Conservation (phyloP, 2,888 invertebrate species). For the Lithophane leautieri region DNA sequence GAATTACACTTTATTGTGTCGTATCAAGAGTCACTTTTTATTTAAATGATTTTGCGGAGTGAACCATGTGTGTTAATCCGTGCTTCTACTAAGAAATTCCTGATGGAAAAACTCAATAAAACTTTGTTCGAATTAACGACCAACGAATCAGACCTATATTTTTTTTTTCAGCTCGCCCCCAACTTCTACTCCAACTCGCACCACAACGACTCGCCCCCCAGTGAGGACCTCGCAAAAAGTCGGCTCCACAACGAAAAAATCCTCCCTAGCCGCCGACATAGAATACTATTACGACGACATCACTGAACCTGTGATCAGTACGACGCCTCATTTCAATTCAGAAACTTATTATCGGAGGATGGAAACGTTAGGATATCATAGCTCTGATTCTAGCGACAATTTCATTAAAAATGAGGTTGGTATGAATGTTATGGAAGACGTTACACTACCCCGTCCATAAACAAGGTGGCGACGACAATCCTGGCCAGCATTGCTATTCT, state of each 20-base stretch:
- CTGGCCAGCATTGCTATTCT: no score
- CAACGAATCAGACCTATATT: no score
- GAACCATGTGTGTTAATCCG: no score
- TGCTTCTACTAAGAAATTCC: no score
- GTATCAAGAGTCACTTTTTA: no score
- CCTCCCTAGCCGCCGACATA: rapidly evolving
- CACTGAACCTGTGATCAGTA: rapidly evolving
- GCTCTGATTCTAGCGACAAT: slow-evolving; percentile 57
- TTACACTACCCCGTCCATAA: neutral
- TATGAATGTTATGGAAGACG: neutral
- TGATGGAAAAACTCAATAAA: no score
- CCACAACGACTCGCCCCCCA: neutral
- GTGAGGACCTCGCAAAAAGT: neutral
- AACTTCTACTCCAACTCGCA: neutral
- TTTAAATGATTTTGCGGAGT: no score
- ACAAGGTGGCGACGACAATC: no score
- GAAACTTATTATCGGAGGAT: slow-evolving; percentile 17
- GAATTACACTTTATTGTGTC: no score
- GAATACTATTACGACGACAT: slow-evolving; percentile 18
- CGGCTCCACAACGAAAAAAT: rapidly evolving
- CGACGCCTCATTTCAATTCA: neutral
- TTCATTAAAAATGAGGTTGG: slow-evolving; percentile 74
- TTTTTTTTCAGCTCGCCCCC: neutral
- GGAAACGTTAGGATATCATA: slow-evolving; percentile 29
- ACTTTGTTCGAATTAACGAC: no score